Evolutionary conservation across 2,888 invertebrate genomes (phyloP), one percentile per base, ranked within the genome.

Genomic region (Microchrysa polita): DNA sequence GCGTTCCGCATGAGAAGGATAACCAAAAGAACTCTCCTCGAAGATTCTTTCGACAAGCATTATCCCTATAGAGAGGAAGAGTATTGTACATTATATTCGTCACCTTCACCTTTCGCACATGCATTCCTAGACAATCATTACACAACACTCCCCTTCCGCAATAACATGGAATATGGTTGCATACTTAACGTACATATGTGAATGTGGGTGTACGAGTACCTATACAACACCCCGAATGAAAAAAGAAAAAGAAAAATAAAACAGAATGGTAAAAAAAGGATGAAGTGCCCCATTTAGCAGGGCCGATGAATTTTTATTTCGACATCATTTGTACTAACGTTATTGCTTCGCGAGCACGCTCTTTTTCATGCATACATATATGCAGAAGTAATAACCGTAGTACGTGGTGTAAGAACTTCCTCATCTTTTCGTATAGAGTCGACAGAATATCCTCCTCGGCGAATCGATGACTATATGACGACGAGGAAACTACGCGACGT

Each of bases 261-360:
- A n/a, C n/a, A n/a, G n/a, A 34, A 34, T 34, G 42, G 9, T 12
- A 5, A n/a, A 61, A 61, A 61, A 18, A 42, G 9, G 18, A 16
- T 61, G 9, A 48, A 44, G 18, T 7, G 10, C 22, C 23, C 16
- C 65, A 42, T 48, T 40, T 55, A 55, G 69, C 57, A 69, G 48
- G n/a, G 16, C 20, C 22, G 63, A 73, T 73, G 73, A 73, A 73
- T 73, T 73, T 73, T 73, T 73, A 73, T 73, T 73, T 73, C 73
- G 42, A 69, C 73, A 63, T 73, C 73, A 73, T 73, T 73, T 73
- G 63, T 73, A 73, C 63, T 52, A 73, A 63, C 61, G 52, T 73
- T 73, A 61, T 73, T 73, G 73, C 73, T 14, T 53, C 23, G 65
- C 48, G n/a, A n/a, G n/a, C n/a, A n/a, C n/a, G 48, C 22, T 42